Percentiles rank a stretch among this genome's conserved stretches.
Conservation (phyloP, 2,888 invertebrate genomes). For the Ennomos fuscantarius region DNA sequence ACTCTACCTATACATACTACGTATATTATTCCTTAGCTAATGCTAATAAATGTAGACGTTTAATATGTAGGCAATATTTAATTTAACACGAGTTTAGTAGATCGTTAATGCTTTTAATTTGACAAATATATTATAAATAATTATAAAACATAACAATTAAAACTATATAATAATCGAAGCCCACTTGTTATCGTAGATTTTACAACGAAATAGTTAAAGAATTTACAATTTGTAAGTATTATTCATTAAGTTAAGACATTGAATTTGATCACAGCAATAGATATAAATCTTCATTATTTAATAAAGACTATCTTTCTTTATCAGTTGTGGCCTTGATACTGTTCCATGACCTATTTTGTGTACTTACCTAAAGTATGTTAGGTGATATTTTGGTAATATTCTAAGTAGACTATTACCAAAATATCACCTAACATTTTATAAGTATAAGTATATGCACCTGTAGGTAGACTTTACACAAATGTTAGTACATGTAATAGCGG, state of each 20-base stretch:
- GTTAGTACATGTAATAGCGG: slow-evolving; percentile 30
- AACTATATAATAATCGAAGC: slow-evolving; percentile 52
- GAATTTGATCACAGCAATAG: slow-evolving; percentile 43
- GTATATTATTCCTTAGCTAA: slow-evolving; percentile 55
- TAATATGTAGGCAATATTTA: slow-evolving; percentile 55
- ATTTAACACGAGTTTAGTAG: slow-evolving; percentile 47
- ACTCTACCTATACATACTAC: slow-evolving; percentile 17
- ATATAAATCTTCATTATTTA: slow-evolving; percentile 30
- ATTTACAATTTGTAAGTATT: slow-evolving; percentile 54
- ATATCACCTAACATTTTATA: no score
- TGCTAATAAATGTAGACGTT: slow-evolving; percentile 57
- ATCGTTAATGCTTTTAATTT: slow-evolving; percentile 23
- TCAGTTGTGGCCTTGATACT: slow-evolving; percentile 48
- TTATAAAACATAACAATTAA: slow-evolving; percentile 42
- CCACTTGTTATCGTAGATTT: slow-evolving; percentile 77
- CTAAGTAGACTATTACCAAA: no score
- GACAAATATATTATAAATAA: slow-evolving; percentile 15
- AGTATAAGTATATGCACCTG: slow-evolving; percentile 57
- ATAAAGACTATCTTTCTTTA: slow-evolving; percentile 38
- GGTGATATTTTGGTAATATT: slow-evolving; percentile 37
- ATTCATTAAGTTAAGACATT: slow-evolving; percentile 46
- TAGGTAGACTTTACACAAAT: slow-evolving; percentile 57
- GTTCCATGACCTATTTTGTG: slow-evolving; percentile 19
- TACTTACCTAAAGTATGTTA: slow-evolving; percentile 36
- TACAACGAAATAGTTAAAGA: slow-evolving; percentile 79